Percentiles rank a stretch among this genome's conserved stretches.
These are phyloP conservation scores for Glareola pratincola DNA, from an alignment of 2,113 vertebrate species.

Conservation along the genomic window DNA sequence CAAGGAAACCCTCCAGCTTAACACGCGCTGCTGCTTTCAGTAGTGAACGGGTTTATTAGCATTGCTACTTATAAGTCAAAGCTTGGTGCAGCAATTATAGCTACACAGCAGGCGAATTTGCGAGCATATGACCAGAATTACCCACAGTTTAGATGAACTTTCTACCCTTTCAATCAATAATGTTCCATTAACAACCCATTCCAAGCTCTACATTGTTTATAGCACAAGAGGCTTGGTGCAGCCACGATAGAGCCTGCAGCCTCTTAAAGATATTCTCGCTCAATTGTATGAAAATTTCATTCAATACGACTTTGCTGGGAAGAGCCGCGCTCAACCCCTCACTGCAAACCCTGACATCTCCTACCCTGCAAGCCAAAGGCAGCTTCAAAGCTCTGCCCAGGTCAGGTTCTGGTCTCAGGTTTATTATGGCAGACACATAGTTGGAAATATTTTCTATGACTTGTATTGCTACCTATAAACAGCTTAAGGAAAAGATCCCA, in stretches of 20 bases:
- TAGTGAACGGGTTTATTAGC: not conserved
- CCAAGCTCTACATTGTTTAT: not conserved
- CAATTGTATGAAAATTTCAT: not conserved
- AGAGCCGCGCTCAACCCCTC: not conserved
- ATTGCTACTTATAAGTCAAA: not conserved
- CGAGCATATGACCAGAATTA: conserved; percentile 6
- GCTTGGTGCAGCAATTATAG: not conserved
- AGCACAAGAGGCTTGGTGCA: not conserved
- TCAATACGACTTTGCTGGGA: not conserved
- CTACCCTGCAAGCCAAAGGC: not conserved
- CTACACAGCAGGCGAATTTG: not conserved
- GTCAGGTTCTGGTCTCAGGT: not conserved
- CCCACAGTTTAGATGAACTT: not conserved
- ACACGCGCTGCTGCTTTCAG: not conserved
- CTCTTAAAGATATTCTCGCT: not conserved
- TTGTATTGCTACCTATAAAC: not conserved
- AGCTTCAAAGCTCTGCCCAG: not conserved
- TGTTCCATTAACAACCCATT: not conserved
- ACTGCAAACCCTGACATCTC: not conserved
- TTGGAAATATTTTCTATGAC: not conserved
- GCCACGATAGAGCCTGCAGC: not conserved
- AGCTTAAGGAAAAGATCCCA: not conserved
- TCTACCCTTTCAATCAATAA: not conserved
- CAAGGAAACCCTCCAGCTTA: not conserved
- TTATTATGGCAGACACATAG: not conserved